These are phyloP conservation scores for Anthonomus grandis DNA, from an alignment of 1,140 invertebrate genomes.

Conservation along the genomic window DNA sequence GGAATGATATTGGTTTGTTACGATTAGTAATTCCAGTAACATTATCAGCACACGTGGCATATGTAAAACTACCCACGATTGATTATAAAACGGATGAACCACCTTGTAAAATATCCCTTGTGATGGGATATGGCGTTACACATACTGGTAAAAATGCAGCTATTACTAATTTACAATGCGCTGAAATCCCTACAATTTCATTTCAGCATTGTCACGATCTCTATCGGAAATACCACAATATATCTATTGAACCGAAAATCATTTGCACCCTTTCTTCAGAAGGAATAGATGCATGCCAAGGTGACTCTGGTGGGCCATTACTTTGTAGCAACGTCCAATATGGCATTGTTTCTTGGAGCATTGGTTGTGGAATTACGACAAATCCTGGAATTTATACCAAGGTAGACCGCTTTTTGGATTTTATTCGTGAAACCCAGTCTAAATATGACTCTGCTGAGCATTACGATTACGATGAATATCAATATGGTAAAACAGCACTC, in stretches of 20 bases:
- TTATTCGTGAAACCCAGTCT: too few relatives aligned
- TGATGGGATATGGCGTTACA: conserved; percentile 19
- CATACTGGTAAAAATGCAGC: not conserved
- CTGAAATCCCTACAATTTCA: not conserved
- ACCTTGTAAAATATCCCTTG: conserved; percentile 4
- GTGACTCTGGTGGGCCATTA: conserved; percentile 56
- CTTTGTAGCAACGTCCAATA: conserved; percentile 47
- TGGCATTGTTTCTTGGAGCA: conserved; percentile 52
- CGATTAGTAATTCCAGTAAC: not conserved
- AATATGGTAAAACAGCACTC: too few relatives aligned
- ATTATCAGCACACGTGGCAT: not conserved
- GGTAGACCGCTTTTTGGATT: conserved; percentile 41
- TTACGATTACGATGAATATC: too few relatives aligned
- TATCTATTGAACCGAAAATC: not conserved
- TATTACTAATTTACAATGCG: conserved; percentile 16
- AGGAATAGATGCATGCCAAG: conserved; percentile 33
- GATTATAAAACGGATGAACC: not conserved
- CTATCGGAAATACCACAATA: not conserved
- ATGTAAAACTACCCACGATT: conserved; percentile 5
- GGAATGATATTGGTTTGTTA: conserved; percentile 23
- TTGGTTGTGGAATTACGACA: conserved; percentile 44
- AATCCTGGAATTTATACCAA: conserved; percentile 48
- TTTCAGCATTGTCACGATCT: conserved; percentile 8
- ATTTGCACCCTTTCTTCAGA: conserved; percentile 8
- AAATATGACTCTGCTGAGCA: too few relatives aligned